These are phyloP conservation scores for Scaptodrosophila latifasciaeformis DNA, from an alignment of 2,888 invertebrate species.

Conservation along the genomic window DNA sequence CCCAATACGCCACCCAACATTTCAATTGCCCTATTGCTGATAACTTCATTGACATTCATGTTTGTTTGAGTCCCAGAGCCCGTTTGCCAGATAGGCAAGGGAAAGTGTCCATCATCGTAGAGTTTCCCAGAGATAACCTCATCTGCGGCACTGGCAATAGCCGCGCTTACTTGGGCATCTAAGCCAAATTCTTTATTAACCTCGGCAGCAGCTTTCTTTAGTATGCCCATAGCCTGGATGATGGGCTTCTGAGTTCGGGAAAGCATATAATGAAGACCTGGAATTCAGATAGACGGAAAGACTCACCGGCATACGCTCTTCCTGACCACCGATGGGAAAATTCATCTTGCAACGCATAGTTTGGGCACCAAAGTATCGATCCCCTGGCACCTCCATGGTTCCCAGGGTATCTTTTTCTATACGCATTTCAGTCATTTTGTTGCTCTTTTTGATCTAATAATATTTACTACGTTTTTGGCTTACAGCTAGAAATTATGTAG, in stretches of 20 bases:
- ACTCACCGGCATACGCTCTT: constrained; percentile 95
- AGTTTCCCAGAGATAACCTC: constrained; percentile 94
- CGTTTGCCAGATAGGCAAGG: constrained; percentile 98
- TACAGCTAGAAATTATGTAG: too few species aligned
- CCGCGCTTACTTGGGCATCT: constrained; percentile 87
- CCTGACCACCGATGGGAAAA: constrained; percentile 94
- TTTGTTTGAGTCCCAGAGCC: constrained; percentile 98
- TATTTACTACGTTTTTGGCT: too few species aligned
- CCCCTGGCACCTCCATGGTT: constrained; percentile 90
- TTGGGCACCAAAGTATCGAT: constrained; percentile 96
- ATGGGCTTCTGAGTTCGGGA: constrained; percentile 81
- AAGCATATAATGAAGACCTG: too few species aligned
- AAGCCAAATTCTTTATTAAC: constrained; percentile 94
- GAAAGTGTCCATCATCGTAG: constrained; percentile 94
- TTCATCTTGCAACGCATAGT: constrained; percentile 94
- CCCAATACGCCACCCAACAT: constrained; percentile 90
- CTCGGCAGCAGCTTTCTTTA: constrained; percentile 96
- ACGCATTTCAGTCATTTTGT: constrained; percentile 29
- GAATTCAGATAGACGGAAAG: too few species aligned
- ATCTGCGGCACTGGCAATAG: constrained; percentile 91
- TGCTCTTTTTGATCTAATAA: not conserved
- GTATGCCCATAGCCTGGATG: constrained; percentile 92
- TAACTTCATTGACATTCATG: constrained; percentile 97
- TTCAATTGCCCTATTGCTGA: constrained; percentile 92
- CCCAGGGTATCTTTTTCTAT: constrained; percentile 93